Evolutionary conservation across 2,888 invertebrate species (phyloP).

Genomic region (Pocota personata): DNA sequence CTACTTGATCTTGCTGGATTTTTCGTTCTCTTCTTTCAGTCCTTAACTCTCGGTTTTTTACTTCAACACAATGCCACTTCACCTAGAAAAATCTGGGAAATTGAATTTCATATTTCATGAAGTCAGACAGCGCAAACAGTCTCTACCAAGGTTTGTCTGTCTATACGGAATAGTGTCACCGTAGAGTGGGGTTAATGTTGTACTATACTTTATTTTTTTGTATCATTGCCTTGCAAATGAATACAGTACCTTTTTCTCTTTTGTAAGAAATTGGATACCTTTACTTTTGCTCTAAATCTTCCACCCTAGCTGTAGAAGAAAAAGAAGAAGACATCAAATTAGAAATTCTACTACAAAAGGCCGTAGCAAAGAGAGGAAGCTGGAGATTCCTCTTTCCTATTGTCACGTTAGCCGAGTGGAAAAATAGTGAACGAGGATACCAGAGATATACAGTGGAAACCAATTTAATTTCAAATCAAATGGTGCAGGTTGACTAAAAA

Average conservation of each 20-base stretch:
- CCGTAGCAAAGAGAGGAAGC: background rate
- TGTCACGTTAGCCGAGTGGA: conserved; percentile 30
- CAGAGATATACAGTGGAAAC: conserved; percentile 29
- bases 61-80: conserved; percentile 61
- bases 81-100: conserved; percentile 64
- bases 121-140: conserved; percentile 58
- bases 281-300: conserved; percentile 41
- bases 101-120: conserved; percentile 74
- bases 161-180: conserved; percentile 53
- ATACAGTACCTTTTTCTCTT: conserved; percentile 34
- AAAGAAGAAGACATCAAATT: conserved; percentile 25
- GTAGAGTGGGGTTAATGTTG: conserved; percentile 21
- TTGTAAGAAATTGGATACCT: conserved; percentile 46
- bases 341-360: conserved; percentile 37
- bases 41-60: conserved; percentile 30
- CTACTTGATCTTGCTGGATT: conserved; percentile 54
- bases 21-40: conserved; percentile 16
- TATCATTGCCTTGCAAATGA: conserved; percentile 62
- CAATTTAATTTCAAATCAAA: conserved; percentile 65
- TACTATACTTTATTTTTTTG: conserved; percentile 5
- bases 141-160: conserved; percentile 37
- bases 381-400: conserved; percentile 1
- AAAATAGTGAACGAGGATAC: background rate
- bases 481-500: conserved; percentile 56
- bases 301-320: conserved; percentile 4